These are phyloP conservation scores for Aotus griseimembra DNA, from an alignment of 2,797 vertebrate species.

Conservation along the genomic window DNA sequence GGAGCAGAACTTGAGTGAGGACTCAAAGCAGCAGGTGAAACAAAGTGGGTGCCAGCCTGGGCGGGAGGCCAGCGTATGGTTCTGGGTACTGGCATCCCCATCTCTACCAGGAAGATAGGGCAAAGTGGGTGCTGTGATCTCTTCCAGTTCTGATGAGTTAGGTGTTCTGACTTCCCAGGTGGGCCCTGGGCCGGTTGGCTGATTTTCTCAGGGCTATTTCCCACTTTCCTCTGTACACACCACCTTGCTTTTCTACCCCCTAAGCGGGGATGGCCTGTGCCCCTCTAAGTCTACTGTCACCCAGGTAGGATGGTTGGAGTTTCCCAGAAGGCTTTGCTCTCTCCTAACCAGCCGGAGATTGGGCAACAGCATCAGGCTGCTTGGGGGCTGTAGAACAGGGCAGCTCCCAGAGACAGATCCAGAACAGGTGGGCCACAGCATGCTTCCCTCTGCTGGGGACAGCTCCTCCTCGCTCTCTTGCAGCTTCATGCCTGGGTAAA, in stretches of 20 bases:
- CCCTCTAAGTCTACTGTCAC: neutral
- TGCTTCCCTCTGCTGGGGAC: neutral
- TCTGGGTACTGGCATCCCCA: neutral
- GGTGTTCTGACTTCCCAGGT: neutral
- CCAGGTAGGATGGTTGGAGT: neutral
- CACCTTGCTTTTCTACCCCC: neutral
- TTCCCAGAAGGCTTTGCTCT: neutral
- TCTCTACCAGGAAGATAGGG: neutral
- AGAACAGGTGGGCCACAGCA: neutral
- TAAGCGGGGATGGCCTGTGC: neutral
- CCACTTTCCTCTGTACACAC: neutral
- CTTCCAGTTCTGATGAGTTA: neutral
- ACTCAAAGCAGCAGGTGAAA: neutral
- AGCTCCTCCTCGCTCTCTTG: rapidly evolving
- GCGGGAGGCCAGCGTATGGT: neutral
- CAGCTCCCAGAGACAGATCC: neutral
- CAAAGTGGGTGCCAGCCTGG: rapidly evolving
- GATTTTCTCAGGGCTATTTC: neutral
- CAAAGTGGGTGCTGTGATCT: neutral
- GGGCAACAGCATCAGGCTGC: neutral
- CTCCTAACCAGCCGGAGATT: neutral
- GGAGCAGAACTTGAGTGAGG: neutral
- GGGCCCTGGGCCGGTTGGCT: neutral
- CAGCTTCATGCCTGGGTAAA: neutral
- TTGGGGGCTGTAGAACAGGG: neutral